Evolutionary conservation across 2,888 invertebrate genomes (phyloP), one percentile per base, ranked within the genome.

Genomic region (Dryocosmus kuriphilus): DNA sequence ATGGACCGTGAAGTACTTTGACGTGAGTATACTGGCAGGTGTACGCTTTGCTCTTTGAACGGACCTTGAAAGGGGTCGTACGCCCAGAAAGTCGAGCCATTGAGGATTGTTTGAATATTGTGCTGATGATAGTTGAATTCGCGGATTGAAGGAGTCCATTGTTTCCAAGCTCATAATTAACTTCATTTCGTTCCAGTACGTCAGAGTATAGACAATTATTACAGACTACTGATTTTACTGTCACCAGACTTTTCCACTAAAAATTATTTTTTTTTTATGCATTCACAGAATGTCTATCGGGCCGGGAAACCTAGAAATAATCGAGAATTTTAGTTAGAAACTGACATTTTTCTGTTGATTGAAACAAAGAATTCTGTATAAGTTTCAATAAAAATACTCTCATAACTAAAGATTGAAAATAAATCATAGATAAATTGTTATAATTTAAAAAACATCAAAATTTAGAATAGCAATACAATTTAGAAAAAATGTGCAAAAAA

Each of bases 1-100:
- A 77, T 79, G 88, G 87, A 86, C 81, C 81, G 83, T 83, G 80
- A 86, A 86, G 81, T 85, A 81, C 82, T 85, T 85, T 83, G 83
- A 87, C 79, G 90, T 89, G 86, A 89, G 90, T 90, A 87, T 79
- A 74, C 57, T 77, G 74, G 63, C 14, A 16, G 60, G 60, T 24
- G 4, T 60, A n/a, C 51, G 8, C 71, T 71, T 71, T 71, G 27
- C 51, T 51, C 71, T 55, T 71, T 71, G 71, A 71, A 55, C 55
- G 71, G 51, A 30, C 51, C 71, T 32, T 55, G n/a, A 46, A 46
- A 46, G 41, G 46, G 67, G 8, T 32, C 32, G 71, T 71, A 11
- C 46, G 19, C 19, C 67, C 46, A 71, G 71, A 71, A 71, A 71
- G 51, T 32, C 71, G n/a, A 5, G 51, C 55, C 51, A 32, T 5